A percentile compares a stretch with the other conserved stretches of the same genome.
phyloP scores from a whole-genome alignment of 2,797 vertebrate genomes.

The Otus scops region DNA sequence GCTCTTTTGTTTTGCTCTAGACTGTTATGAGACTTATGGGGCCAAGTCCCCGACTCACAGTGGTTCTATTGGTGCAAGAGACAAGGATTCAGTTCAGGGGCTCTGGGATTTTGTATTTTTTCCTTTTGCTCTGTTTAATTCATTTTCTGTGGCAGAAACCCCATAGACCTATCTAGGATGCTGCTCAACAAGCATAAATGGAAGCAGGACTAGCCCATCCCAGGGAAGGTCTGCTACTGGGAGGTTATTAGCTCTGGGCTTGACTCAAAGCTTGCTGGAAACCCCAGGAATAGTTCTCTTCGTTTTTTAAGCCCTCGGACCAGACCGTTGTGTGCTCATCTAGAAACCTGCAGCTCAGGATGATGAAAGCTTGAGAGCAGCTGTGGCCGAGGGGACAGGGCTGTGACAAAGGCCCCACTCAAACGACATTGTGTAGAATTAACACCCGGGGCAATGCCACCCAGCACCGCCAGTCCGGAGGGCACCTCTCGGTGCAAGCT shows the following conservation, averaged over 20 bases:
- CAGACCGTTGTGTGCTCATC: fast-evolving
- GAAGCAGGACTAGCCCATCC: neutral
- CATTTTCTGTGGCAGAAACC: neutral
- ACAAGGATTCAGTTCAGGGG: neutral
- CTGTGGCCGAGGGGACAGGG: neutral
- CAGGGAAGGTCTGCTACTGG: fast-evolving
- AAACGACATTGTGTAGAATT: fast-evolving
- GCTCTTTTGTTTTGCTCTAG: slow-evolving; percentile 49
- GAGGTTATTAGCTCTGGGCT: neutral
- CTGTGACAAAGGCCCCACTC: neutral
- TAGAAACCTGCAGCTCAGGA: neutral
- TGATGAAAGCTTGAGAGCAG: neutral
- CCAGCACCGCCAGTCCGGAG: fast-evolving
- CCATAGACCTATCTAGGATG: neutral
- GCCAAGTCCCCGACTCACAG: neutral
- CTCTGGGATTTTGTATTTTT: neutral
- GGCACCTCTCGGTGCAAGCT: fast-evolving
- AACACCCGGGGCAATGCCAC: fast-evolving
- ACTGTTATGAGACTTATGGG: neutral
- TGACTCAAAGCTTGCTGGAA: neutral
- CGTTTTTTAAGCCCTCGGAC: neutral
- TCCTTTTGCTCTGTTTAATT: neutral
- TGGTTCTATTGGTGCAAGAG: neutral
- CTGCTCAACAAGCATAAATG: neutral
- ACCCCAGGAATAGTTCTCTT: neutral